Evolutionary conservation across 2,888 invertebrate species (phyloP).

Genomic region (Spilosoma lubricipeda): DNA sequence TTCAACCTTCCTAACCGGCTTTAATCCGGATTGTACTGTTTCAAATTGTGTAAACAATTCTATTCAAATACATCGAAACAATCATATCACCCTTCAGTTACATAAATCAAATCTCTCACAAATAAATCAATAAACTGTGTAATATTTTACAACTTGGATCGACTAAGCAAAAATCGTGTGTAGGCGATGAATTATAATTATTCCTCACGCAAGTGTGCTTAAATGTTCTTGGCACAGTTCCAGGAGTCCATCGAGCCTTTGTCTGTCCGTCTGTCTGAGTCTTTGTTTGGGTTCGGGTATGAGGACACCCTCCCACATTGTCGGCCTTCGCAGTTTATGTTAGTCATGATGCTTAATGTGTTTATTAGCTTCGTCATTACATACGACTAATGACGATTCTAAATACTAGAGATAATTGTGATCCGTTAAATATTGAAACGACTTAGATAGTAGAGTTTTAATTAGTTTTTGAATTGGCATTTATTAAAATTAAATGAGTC

Average conservation of each 20-base stretch:
- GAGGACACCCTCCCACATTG: slow-evolving; percentile 49
- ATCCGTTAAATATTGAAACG: neutral
- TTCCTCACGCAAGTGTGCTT: slow-evolving; percentile 49
- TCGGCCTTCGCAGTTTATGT: slow-evolving; percentile 28
- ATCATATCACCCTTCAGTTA: slow-evolving; percentile 11
- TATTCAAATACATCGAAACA: neutral
- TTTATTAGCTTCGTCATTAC: slow-evolving; percentile 23
- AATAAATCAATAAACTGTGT: slow-evolving; percentile 32
- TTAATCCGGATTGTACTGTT: neutral
- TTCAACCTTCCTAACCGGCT: neutral
- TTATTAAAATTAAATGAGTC: no score
- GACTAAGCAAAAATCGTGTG: slow-evolving; percentile 36
- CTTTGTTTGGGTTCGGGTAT: slow-evolving; percentile 69
- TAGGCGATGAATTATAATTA: slow-evolving; percentile 48
- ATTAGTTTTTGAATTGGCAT: neutral
- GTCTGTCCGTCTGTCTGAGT: slow-evolving; percentile 70
- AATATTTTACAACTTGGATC: slow-evolving; percentile 27
- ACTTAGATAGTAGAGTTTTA: neutral
- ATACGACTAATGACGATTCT: neutral
- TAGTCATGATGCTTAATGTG: slow-evolving; percentile 37
- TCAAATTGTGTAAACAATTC: neutral
- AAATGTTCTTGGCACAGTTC: slow-evolving; percentile 67
- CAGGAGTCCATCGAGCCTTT: slow-evolving; percentile 66
- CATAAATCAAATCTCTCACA: slow-evolving; percentile 17
- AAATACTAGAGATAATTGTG: neutral